Evolutionary conservation across 1,140 invertebrate genomes (phyloP), one percentile per base, ranked within the genome.

Genomic region (Caenorhabditis latens): DNA sequence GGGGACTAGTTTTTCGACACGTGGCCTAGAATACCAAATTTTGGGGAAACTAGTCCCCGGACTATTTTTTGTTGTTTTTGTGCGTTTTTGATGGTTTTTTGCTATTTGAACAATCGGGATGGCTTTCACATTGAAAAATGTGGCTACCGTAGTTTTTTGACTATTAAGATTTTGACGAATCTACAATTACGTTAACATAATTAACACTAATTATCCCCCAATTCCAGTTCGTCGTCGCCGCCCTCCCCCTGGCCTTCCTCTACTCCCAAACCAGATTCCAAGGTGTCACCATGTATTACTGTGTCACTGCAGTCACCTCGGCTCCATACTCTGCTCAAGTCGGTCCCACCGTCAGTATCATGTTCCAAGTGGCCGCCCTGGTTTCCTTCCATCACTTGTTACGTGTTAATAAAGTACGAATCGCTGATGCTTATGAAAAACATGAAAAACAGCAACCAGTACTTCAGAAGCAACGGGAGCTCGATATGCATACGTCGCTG

Each of bases 301-400:
- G 71, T 53, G n/a, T n/a, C 14, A 79, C 71, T 9, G n/a, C 71
- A 4, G 46, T 24, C 6, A 48, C n/a, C 19, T 53, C 21, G 21
- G 71, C 71, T 53, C 71, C 71, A 50, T 79, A 79, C 42, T 50
- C 11, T 79, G 19, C 71, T 50, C 71, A 79, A 79, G 9, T 79
- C 14, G 71, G 71, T 8, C 46, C 71, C 0, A n/a, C 40, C 14
- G 14, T 24, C 7, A 79, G 71, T 50, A 79, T 43, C 24, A 53
- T 48, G 8, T 79, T 79, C 13, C 71, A 79, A 79, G 8, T 79
- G n/a, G 46, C 40, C n/a, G 71, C 40, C 14, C 13, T 42, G 2
- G 8, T 50, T 13, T 48, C 71, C 9, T 79, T 79, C 46, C 46
- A 24, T 11, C 11, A 43, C 24, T 43, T 79, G 9, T n/a, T 79